Evolutionary conservation across 2,797 vertebrate genomes (phyloP).

Genomic region (Pseudochirops cupreus): DNA sequence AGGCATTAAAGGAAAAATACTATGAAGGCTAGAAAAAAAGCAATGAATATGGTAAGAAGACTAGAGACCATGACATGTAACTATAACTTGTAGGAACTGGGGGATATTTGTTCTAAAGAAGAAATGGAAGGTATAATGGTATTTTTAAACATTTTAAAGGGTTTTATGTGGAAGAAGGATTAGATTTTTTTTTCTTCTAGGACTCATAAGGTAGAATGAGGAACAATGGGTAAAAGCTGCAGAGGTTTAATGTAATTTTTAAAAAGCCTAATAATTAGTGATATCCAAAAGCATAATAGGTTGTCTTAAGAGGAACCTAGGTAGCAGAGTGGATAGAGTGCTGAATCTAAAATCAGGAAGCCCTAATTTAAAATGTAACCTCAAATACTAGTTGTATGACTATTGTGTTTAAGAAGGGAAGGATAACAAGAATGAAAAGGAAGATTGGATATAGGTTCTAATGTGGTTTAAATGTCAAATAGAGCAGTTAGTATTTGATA

Average conservation of each 20-base stretch:
- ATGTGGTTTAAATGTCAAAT: background rate
- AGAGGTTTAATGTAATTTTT: too few species aligned
- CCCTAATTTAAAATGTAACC: background rate
- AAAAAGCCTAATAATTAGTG: background rate
- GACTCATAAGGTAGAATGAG: background rate
- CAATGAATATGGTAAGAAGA: background rate
- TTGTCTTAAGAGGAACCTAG: background rate
- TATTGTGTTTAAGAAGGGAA: background rate
- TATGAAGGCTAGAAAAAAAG: background rate
- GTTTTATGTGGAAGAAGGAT: background rate
- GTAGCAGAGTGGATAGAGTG: background rate
- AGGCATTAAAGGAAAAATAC: background rate
- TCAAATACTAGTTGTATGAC: background rate
- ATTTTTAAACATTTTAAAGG: background rate
- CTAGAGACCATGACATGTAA: background rate
- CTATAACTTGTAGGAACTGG: background rate
- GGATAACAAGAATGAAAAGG: background rate
- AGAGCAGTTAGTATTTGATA: background rate
- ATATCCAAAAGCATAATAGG: background rate
- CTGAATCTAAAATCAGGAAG: background rate
- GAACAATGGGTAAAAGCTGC: background rate
- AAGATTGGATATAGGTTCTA: background rate
- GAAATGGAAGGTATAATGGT: background rate
- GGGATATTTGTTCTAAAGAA: background rate
- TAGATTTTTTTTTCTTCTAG: background rate